phyloP scores from a whole-genome alignment of 2,113 vertebrate species.

The Centropristis striata region DNA sequence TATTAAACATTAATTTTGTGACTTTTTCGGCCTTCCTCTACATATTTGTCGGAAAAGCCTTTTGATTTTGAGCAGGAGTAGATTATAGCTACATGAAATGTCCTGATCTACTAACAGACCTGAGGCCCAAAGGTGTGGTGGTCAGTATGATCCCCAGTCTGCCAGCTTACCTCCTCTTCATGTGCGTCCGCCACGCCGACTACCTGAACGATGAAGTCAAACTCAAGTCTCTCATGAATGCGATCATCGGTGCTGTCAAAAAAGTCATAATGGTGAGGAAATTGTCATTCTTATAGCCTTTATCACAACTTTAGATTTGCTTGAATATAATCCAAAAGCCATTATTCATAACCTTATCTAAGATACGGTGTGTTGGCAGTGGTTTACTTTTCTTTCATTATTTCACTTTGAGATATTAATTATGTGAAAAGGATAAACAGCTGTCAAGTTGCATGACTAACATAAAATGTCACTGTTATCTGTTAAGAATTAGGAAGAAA shows the following conservation, averaged over 20 bases:
- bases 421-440: background rate
- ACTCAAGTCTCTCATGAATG: conserved; percentile 94
- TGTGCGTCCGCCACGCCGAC: conserved; percentile 95
- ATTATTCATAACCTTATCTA: conserved; percentile 1
- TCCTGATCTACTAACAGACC: conserved; percentile 80
- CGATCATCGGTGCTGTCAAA: conserved; percentile 89
- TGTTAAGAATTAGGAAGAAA: background rate
- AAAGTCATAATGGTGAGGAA: conserved; percentile 89
- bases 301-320: background rate
- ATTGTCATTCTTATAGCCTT: background rate
- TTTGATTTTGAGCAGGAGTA: background rate
- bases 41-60: background rate
- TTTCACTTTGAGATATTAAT: background rate
- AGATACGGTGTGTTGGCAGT: background rate
- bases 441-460: background rate
- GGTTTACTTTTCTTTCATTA: background rate
- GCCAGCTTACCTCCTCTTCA: conserved; percentile 93
- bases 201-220: conserved; percentile 91
- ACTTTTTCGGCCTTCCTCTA: background rate
- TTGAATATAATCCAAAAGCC: background rate
- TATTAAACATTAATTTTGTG: background rate
- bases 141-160: conserved; percentile 94
- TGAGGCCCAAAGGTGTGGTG: conserved; percentile 94
- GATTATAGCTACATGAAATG: background rate
- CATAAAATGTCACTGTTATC: background rate